Evolutionary conservation across 2,888 invertebrate species (phyloP).

Genomic region (Drymonia ruficornis): DNA sequence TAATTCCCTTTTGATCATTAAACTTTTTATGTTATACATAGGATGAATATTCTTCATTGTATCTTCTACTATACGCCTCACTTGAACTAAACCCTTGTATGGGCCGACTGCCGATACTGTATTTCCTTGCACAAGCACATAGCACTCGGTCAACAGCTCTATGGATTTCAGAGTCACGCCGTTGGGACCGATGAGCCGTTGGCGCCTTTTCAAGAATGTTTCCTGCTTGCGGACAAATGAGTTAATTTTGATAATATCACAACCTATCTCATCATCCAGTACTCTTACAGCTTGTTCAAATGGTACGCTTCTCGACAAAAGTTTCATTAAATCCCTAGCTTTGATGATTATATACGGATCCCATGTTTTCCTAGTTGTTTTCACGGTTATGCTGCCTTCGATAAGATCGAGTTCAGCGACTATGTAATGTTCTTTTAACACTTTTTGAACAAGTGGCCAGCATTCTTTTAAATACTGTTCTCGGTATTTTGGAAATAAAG

Average conservation of each 20-base stretch:
- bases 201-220: conserved; percentile 97
- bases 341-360: conserved; percentile 99
- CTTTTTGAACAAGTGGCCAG: conserved; percentile 97
- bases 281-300: conserved; percentile 97
- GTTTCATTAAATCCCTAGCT: conserved; percentile 97
- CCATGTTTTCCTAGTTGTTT: conserved; percentile 98
- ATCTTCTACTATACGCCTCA: conserved; percentile 95
- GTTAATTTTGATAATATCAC: conserved; percentile 98
- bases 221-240: conserved; percentile 95
- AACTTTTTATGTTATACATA: conserved; percentile 97
- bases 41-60: conserved; percentile 99
- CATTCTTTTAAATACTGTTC: conserved; percentile 97
- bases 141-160: conserved; percentile 97
- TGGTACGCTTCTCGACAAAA: conserved; percentile 97
- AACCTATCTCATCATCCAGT: conserved; percentile 94
- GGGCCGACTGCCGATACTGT: conserved; percentile 99
- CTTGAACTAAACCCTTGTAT: conserved; percentile 94
- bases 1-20: conserved; percentile 98
- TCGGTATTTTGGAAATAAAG: conserved; percentile 98
- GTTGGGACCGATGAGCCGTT: conserved; percentile 97
- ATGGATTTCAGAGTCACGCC: conserved; percentile 99
- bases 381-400: conserved; percentile 97
- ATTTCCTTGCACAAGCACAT: conserved; percentile 98
- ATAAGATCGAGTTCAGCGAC: conserved; percentile 96
- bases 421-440: conserved; percentile 90